Conservation (phyloP, 2,888 invertebrate genomes). For the Deroplatys truncata region DNA sequence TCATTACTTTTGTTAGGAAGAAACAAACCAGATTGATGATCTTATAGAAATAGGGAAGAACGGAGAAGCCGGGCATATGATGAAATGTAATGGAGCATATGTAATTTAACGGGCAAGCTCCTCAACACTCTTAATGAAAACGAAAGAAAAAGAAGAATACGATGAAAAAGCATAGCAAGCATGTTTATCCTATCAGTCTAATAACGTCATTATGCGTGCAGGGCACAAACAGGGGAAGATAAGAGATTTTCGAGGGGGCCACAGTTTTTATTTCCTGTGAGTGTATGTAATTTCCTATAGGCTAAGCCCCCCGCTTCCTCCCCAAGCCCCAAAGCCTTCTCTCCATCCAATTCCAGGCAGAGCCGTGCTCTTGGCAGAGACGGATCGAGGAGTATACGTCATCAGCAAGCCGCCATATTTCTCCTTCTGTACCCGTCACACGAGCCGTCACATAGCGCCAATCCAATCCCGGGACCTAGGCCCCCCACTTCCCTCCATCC, state of each 20-base stretch:
- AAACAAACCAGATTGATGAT: not conserved
- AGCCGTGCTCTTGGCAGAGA: constrained; percentile 56
- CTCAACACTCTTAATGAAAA: not conserved
- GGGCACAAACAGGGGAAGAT: not conserved
- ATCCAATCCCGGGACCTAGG: not conserved
- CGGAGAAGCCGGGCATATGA: not conserved
- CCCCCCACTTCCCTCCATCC: not conserved
- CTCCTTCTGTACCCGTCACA: constrained; percentile 22
- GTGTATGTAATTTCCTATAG: constrained; percentile 53
- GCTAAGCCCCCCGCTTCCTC: constrained; percentile 41
- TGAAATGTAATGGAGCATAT: not conserved
- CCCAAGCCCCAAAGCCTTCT: constrained; percentile 30
- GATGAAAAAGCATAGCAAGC: not conserved
- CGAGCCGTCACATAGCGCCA: not conserved
- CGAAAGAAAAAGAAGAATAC: not conserved
- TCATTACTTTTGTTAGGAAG: too few relatives aligned
- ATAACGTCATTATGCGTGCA: not conserved
- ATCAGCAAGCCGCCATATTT: constrained; percentile 43
- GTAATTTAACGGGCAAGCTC: not conserved
- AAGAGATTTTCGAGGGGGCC: not conserved
- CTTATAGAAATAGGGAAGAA: not conserved
- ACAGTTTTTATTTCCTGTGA: constrained; percentile 33
- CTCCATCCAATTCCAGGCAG: constrained; percentile 48
- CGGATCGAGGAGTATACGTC: constrained; percentile 66
- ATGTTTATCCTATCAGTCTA: not conserved